These are phyloP conservation scores for Matsumyia berberina DNA, from an alignment of 2,888 invertebrate genomes.

Conservation along the genomic window DNA sequence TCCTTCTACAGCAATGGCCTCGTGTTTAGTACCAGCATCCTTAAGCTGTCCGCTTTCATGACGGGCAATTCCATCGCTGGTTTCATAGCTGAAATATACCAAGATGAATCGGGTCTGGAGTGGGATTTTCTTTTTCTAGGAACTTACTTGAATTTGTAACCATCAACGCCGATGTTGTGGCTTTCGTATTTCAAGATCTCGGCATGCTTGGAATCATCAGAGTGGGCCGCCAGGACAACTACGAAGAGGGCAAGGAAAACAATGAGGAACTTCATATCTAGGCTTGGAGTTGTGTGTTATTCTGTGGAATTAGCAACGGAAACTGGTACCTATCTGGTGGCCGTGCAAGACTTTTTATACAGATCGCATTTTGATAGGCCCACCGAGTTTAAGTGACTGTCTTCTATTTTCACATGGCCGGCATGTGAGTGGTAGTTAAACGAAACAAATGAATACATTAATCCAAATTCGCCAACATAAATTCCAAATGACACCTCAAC, in stretches of 20 bases:
- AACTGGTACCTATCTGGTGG: constrained; percentile 27
- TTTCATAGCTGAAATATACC: constrained; percentile 80
- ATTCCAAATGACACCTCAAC: too few relatives aligned
- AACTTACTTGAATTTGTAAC: constrained; percentile 86
- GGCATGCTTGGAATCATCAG: constrained; percentile 75
- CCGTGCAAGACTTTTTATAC: constrained; percentile 40
- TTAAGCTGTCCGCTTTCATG: constrained; percentile 82
- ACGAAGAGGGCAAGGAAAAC: constrained; percentile 80
- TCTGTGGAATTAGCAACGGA: constrained; percentile 51
- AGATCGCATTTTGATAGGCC: not conserved
- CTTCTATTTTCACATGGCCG: not conserved
- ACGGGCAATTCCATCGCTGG: constrained; percentile 83
- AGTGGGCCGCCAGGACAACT: constrained; percentile 78
- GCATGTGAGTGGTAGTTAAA: not conserved
- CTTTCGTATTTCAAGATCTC: constrained; percentile 80
- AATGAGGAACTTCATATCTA: constrained; percentile 81
- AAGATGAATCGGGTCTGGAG: not conserved
- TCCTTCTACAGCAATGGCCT: constrained; percentile 83
- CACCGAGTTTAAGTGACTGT: not conserved
- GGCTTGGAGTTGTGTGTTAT: constrained; percentile 35
- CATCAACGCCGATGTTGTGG: constrained; percentile 86
- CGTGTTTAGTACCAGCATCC: constrained; percentile 81
- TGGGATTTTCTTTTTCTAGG: not conserved
- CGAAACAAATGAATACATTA: constrained; percentile 10
- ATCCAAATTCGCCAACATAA: constrained; percentile 8